A percentile compares a stretch with the other conserved stretches of the same genome.
phyloP scores from a whole-genome alignment of 2,113 vertebrate genomes.

The Erythrolamprus reginae region DNA sequence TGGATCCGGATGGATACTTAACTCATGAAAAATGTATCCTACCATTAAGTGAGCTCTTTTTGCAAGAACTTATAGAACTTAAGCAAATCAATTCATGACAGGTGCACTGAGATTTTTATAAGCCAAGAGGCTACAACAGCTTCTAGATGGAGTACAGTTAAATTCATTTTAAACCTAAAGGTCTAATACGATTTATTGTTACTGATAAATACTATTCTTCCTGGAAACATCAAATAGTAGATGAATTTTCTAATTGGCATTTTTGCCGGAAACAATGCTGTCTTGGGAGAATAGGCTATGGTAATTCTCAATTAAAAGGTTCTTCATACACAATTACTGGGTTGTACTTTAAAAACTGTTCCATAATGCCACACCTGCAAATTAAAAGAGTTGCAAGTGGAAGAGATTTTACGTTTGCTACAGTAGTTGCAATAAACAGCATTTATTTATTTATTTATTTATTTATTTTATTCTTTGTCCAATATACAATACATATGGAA shows the following conservation, averaged over 20 bases:
- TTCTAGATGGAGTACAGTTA: background rate
- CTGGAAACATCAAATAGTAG: background rate
- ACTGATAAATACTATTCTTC: background rate
- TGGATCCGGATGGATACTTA: background rate
- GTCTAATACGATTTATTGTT: background rate
- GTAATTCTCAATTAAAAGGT: background rate
- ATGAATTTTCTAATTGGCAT: background rate
- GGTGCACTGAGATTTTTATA: background rate
- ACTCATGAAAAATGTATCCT: background rate
- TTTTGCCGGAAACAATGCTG: background rate
- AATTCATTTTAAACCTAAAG: background rate
- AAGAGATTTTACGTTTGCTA: background rate
- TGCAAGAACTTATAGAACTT: background rate
- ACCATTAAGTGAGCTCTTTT: background rate
- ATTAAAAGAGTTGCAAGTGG: background rate
- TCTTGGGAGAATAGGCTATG: background rate
- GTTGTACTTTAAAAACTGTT: background rate
- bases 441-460: too few relatives aligned
- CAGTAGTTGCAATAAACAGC: background rate
- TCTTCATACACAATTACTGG: background rate
- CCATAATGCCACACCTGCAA: background rate
- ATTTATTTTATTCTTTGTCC: too few relatives aligned
- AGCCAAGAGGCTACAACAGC: background rate
- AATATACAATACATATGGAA: too few relatives aligned
- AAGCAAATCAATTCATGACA: background rate